A percentile compares a stretch with the other conserved stretches of the same genome.
These are phyloP conservation scores for Corythornis vintsioides DNA, from an alignment of 2,113 vertebrate species.

Conservation along the genomic window DNA sequence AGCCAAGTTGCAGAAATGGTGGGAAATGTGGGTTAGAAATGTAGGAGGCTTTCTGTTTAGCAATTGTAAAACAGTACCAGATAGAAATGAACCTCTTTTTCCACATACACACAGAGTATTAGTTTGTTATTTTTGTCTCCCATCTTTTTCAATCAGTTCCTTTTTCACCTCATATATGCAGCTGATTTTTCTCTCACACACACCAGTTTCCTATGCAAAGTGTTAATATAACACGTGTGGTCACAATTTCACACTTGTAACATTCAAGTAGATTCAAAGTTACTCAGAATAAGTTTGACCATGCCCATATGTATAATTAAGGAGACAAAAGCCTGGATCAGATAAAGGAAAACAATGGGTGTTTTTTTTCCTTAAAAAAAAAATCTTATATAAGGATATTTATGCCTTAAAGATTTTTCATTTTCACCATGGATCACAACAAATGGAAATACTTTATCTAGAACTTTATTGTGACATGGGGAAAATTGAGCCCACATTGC, in stretches of 20 bases:
- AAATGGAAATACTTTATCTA: neutral
- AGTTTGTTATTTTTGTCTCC: neutral
- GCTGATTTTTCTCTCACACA: slow-evolving; percentile 9
- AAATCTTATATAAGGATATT: neutral
- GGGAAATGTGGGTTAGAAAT: neutral
- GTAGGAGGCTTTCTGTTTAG: neutral
- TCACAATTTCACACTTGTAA: slow-evolving; percentile 25
- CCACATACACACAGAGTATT: neutral
- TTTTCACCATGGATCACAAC: neutral
- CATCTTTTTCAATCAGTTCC: neutral
- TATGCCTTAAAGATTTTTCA: neutral
- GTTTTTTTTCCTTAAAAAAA: neutral
- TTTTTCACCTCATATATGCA: slow-evolving; percentile 41
- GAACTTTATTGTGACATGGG: neutral
- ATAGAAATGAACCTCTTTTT: neutral
- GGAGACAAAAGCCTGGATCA: neutral
- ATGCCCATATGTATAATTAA: neutral
- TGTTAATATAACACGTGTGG: slow-evolving; percentile 11
- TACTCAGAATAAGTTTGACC: neutral
- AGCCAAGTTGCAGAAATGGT: neutral
- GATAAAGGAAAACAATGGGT: neutral
- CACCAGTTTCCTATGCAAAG: neutral
- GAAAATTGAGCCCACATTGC: neutral
- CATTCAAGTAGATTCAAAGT: slow-evolving; percentile 32
- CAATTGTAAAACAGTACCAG: neutral